Evolutionary conservation across 1,140 invertebrate species (phyloP), one percentile per base, ranked within the genome.

Genomic region (Onthophagus taurus): DNA sequence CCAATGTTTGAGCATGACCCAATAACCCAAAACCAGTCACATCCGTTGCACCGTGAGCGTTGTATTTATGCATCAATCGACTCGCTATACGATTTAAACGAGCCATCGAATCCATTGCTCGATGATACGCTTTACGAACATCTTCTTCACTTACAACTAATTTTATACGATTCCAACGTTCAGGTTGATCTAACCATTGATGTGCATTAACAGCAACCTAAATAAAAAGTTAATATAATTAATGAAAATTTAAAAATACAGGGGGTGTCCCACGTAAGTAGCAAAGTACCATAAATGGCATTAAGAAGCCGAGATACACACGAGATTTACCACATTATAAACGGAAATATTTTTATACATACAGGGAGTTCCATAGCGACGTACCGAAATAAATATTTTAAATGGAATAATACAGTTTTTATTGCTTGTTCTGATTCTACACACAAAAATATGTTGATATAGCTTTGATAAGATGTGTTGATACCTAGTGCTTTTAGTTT

Each of bases 41-140:
- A 67, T 97, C 94, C 19, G 95, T 98, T 4, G 92, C 91, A 20
- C 92, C 94, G 66, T 97, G 93, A 4, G 93, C 93, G 68, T 96
- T 94, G 63, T 96, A 97, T 63, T 97, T 96, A 67, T 96, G 93
- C 92, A 97, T 96, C 33, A 97, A 69, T 47, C 88, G 71, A 6
- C 93, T 89, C 54, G 89, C 91, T 63, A 84, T 89, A 64, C 88
- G 79, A 61, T 98, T 98, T 2, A 97, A 72, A 52, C 93, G 76
- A 8, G 92, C 88, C 95, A 98, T 97, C 17, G 90, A 95, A 58
- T 94, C 90, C 88, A 96, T 97, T 13, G 92, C 86, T 52, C 92
- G 76, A 61, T 95, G 87, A 66, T 97, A 97, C 2, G 92, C 91
- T 70, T 95, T 95, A 29, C 86, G 74, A 0, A 90, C 89, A 69